Conservation (phyloP, 2,888 invertebrate genomes). For the Dione vanillae region DNA sequence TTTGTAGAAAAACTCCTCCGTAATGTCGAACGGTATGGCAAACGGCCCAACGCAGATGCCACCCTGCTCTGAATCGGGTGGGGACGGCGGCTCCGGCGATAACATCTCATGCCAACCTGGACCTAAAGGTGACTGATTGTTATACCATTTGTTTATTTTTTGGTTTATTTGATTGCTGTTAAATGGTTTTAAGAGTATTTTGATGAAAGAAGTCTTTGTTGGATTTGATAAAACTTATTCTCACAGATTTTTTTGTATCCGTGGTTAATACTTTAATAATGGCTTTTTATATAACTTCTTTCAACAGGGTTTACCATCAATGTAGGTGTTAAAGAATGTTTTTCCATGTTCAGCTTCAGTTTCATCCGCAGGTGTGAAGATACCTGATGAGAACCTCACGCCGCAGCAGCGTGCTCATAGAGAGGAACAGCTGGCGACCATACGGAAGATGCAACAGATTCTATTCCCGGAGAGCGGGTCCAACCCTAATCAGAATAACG, state of each 20-base stretch:
- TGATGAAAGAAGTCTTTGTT: too few species aligned
- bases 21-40: conserved; percentile 80
- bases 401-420: conserved; percentile 97
- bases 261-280: background rate
- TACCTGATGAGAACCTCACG: conserved; percentile 97
- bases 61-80: conserved; percentile 72
- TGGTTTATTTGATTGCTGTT: too few species aligned
- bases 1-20: conserved; percentile 79
- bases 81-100: conserved; percentile 50
- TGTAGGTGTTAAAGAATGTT: conserved; percentile 44
- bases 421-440: conserved; percentile 95
- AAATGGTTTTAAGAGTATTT: too few species aligned
- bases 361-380: conserved; percentile 88
- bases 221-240: too few species aligned
- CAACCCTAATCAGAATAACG: conserved; percentile 65
- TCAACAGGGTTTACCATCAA: conserved; percentile 11
- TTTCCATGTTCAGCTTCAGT: conserved; percentile 49
- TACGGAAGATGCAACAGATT: conserved; percentile 96
- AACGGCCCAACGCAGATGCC: conserved; percentile 72
- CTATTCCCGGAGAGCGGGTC: conserved; percentile 91
- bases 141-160: conserved; percentile 16
- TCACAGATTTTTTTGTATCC: background rate
- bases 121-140: conserved; percentile 68
- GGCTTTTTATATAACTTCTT: background rate
- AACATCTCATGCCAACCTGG: conserved; percentile 66